Conservation (phyloP, 1,140 invertebrate genomes). For the Drosophila tropicalis region DNA sequence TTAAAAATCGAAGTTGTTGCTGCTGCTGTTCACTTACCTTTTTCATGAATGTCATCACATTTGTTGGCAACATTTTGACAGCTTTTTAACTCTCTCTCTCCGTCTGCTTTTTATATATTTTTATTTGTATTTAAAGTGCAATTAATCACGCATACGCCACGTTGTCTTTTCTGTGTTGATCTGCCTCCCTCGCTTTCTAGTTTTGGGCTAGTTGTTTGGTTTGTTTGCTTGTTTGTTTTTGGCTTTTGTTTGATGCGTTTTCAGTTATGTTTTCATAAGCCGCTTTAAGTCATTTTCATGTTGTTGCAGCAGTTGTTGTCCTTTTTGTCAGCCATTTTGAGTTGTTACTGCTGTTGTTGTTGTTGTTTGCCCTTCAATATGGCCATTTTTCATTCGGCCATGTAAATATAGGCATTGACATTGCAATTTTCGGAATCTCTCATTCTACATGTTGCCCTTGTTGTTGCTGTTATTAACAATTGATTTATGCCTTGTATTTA, state of each 20-base stretch:
- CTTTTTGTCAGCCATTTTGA: slow-evolving; percentile 30
- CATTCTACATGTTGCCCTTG: slow-evolving; percentile 33
- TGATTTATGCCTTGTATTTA: slow-evolving; percentile 53
- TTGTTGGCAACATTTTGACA: slow-evolving; percentile 89
- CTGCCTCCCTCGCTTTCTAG: slow-evolving; percentile 5
- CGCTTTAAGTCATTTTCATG: slow-evolving; percentile 50
- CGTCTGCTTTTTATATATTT: not conserved
- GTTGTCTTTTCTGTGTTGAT: slow-evolving; percentile 23
- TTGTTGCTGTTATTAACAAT: slow-evolving; percentile 45
- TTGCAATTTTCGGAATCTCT: slow-evolving; percentile 28
- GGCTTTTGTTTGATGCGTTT: slow-evolving; percentile 17
- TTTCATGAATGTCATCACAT: slow-evolving; percentile 92
- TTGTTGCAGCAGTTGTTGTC: slow-evolving; percentile 30
- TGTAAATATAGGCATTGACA: slow-evolving; percentile 77
- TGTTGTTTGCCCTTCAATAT: slow-evolving; percentile 46
- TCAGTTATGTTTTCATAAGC: slow-evolving; percentile 42
- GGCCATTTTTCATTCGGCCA: slow-evolving; percentile 70
- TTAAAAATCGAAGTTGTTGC: not conserved
- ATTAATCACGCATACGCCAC: slow-evolving; percentile 74
- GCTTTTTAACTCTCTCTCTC: slow-evolving; percentile 17
- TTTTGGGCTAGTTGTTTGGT: slow-evolving; percentile 25
- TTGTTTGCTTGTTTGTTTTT: slow-evolving; percentile 2
- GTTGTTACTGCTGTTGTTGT: slow-evolving; percentile 29
- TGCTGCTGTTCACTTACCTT: slow-evolving; percentile 86
- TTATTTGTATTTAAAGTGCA: slow-evolving; percentile 66